Evolutionary conservation across 2,797 vertebrate genomes (phyloP), one percentile per base, ranked within the genome.

Genomic region (Manis javanica): DNA sequence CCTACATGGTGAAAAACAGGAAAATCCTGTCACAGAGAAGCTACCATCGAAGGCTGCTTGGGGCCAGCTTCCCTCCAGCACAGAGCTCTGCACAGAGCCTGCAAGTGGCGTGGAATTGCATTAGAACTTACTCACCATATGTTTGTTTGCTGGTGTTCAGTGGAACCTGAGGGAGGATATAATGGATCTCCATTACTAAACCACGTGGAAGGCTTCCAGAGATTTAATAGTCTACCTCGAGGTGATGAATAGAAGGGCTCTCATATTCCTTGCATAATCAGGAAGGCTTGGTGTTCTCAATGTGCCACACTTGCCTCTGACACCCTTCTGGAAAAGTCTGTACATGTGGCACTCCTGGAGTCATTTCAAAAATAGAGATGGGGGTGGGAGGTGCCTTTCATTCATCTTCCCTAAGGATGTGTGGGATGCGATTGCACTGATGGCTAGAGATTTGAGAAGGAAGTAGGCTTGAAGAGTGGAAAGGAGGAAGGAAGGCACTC

Each of bases 171-270:
- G 85, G 96, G 94, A 93, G 91, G 18, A 31, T 5, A 1, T 77
- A 69, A 72, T 86, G 95, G 78, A 84, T 96, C 83, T 71, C 5
- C 0, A 1, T 81, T 91, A 64, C 69, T 86, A 34, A 90, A 95
- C 66, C 53, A 13, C n/a, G 91, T 0, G 1, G 72, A 46, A 49
- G 34, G 0, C 86, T 97, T 96, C 94, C 98, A 95, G 96, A 97
- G 77, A 89, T 49, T 59, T 77, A 34, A 55, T 94, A 2, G 78
- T 18, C 46, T 88, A 88, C 57, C 85, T 97, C 23, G 10, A 90
- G 42, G 97, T 96, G 95, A 88, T 91, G 92, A 86, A 96, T 61
- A 75, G 75, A 59, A 49, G 59, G 72, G n/a, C 71, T 96, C 93
- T 96, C 49, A 11, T 89, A 39, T 49, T 84, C 83, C 55, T 72